These are phyloP conservation scores for Argentina silus DNA, from an alignment of 2,797 vertebrate genomes.

Conservation along the genomic window DNA sequence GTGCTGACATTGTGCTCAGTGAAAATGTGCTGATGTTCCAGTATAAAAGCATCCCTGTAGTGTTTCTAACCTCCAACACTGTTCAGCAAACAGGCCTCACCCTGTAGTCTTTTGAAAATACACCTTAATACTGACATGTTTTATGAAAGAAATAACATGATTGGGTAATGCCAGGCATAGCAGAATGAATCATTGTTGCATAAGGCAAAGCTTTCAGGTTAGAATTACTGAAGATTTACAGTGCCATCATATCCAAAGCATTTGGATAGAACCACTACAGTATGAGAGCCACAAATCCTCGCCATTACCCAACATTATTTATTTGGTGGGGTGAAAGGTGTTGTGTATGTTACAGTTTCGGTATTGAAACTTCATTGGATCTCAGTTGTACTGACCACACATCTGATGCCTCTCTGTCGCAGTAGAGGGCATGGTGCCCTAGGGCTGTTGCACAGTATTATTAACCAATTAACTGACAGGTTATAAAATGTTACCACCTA, in stretches of 20 bases:
- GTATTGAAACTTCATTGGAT: neutral
- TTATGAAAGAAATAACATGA: neutral
- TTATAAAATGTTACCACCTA: neutral
- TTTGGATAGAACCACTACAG: neutral
- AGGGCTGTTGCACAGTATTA: neutral
- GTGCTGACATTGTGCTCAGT: conserved; percentile 1
- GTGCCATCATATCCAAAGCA: neutral
- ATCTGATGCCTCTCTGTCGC: neutral
- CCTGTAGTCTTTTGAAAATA: conserved; percentile 1
- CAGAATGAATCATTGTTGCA: neutral
- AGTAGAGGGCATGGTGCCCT: neutral
- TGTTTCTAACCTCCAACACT: conserved; percentile 15
- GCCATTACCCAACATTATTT: neutral
- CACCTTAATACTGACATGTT: neutral
- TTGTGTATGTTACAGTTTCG: neutral
- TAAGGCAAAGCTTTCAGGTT: conserved; percentile 4
- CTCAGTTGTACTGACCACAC: neutral
- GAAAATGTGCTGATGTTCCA: conserved; percentile 2
- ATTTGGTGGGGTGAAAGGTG: neutral
- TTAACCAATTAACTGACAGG: neutral
- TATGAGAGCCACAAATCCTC: neutral
- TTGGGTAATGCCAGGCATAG: neutral
- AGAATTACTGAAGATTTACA: neutral
- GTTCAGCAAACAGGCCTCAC: neutral
- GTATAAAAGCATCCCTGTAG: conserved; percentile 2